These are phyloP conservation scores for Cavia aperea DNA, from an alignment of 2,113 vertebrate species.

Conservation along the genomic window DNA sequence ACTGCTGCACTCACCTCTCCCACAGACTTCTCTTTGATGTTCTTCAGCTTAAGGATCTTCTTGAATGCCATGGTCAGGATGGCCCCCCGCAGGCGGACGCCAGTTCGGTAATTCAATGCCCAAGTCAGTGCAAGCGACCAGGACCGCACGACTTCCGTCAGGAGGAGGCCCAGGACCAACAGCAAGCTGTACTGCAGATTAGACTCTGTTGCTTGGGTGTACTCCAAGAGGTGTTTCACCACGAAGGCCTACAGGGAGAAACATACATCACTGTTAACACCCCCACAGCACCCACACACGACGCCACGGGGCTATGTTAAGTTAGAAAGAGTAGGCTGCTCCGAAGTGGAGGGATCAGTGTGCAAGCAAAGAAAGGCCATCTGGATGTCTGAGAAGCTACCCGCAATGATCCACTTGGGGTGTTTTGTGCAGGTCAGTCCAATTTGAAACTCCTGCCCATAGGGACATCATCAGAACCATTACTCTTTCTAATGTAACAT, in stretches of 20 bases:
- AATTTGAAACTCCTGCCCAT: constrained; percentile 61
- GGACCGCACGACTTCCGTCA: constrained; percentile 88
- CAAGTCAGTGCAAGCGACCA: constrained; percentile 93
- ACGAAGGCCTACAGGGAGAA: constrained; percentile 91
- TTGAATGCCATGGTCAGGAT: constrained; percentile 89
- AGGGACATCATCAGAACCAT: constrained; percentile 61
- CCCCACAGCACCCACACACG: constrained; percentile 58
- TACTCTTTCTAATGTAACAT: constrained; percentile 83
- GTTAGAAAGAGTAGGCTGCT: constrained; percentile 80
- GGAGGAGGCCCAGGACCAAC: constrained; percentile 87
- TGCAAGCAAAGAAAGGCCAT: not conserved
- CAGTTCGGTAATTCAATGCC: constrained; percentile 93
- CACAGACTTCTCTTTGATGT: constrained; percentile 87
- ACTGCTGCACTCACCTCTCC: constrained; percentile 82
- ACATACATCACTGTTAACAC: constrained; percentile 77
- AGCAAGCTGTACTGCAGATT: constrained; percentile 88
- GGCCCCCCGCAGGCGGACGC: constrained; percentile 87
- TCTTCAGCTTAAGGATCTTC: constrained; percentile 90
- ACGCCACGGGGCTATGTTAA: constrained; percentile 79
- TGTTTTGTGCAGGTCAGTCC: constrained; percentile 46
- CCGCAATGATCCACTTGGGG: not conserved
- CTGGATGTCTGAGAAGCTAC: not conserved
- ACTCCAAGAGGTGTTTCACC: constrained; percentile 92
- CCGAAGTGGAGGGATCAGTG: constrained; percentile 29
- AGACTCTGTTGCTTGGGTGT: constrained; percentile 82